These are phyloP conservation scores for Quadroppia sp. DNA, from an alignment of 2,888 invertebrate genomes.

Conservation along the genomic window DNA sequence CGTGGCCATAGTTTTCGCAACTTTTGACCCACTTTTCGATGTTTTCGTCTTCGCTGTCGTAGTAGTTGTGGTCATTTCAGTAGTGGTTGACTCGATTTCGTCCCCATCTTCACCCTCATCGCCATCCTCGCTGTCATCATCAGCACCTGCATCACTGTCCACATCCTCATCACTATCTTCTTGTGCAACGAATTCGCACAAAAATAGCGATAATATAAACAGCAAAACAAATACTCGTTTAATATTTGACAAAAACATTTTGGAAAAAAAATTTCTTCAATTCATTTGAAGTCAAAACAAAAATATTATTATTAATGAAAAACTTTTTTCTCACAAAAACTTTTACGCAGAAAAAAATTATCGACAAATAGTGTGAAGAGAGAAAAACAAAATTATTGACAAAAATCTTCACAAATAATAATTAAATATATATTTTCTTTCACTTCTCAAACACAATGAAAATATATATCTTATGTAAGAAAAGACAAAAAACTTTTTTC, in stretches of 20 bases:
- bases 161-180: constrained; percentile 2
- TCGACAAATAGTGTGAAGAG: too few species aligned
- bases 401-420: too few species aligned
- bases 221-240: constrained; percentile 7
- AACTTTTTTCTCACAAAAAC: too few species aligned
- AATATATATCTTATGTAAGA: too few species aligned
- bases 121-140: background rate
- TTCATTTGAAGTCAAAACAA: too few species aligned
- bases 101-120: background rate
- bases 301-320: too few species aligned
- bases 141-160: background rate
- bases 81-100: constrained; percentile 15
- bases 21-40: background rate
- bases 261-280: background rate
- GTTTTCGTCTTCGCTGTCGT: constrained; percentile 5
- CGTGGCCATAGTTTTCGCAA: background rate
- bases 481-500: too few species aligned
- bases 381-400: too few species aligned
- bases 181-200: background rate
- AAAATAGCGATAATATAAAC: constrained; percentile 19
- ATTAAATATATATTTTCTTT: too few species aligned
- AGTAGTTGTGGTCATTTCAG: constrained; percentile 3
- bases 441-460: too few species aligned
- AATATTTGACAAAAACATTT: constrained; percentile 14
- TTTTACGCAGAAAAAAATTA: too few species aligned